These are phyloP conservation scores for Hesperophylax magnus DNA, from an alignment of 1,140 invertebrate genomes.

Conservation along the genomic window DNA sequence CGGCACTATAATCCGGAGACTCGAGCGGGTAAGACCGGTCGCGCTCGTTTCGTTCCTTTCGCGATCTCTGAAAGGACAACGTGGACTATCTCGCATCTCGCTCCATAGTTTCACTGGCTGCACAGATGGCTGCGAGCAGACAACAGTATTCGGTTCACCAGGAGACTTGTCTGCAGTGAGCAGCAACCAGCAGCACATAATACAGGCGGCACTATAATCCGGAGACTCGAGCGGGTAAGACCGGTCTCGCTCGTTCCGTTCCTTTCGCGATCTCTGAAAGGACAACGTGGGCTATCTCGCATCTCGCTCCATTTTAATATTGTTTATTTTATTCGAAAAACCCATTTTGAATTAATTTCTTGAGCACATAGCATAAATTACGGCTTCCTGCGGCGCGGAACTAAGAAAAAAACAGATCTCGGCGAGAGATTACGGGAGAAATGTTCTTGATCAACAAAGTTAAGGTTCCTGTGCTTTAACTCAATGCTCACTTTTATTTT, in stretches of 20 bases:
- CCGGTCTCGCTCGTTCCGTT: neutral
- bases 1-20: no score
- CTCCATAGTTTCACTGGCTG: no score
- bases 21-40: no score
- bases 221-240: no score
- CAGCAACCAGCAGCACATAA: no score
- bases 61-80: neutral
- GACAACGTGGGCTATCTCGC: constrained; percentile 6
- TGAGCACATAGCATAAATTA: constrained; percentile 12
- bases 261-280: neutral
- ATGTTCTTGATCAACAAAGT: no score
- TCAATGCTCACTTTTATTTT: no score
- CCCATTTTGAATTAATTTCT: constrained; percentile 21
- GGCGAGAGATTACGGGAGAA: neutral
- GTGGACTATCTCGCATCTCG: neutral
- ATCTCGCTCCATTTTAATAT: constrained; percentile 7
- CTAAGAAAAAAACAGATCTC: constrained; percentile 5
- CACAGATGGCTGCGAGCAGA: no score
- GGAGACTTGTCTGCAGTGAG: no score
- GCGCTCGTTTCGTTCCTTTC: neutral
- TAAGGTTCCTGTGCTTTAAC: no score
- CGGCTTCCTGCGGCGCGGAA: neutral
- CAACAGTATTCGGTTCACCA: no score
- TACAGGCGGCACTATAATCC: no score
- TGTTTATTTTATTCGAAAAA: constrained; percentile 10